Evolutionary conservation across 2,888 invertebrate genomes (phyloP).

Genomic region (Helicoverpa assulta): DNA sequence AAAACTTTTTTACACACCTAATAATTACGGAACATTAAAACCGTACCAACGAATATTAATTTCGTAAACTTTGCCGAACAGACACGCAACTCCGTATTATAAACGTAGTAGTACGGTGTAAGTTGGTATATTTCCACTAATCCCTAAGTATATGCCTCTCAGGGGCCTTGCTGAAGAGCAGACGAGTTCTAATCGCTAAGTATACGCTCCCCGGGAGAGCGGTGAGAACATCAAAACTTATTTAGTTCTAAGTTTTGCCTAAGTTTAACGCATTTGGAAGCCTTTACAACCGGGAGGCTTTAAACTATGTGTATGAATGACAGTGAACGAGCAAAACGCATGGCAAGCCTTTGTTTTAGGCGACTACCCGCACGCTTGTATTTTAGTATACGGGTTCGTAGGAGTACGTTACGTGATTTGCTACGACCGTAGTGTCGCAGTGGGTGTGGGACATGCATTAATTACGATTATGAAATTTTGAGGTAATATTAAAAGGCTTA

Average conservation of each 20-base stretch:
- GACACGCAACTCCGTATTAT: constrained; percentile 1
- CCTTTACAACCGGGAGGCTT: constrained; percentile 36
- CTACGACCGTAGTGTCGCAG: not conserved
- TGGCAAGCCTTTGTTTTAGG: constrained; percentile 25
- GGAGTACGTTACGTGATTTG: not conserved
- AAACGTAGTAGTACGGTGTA: constrained; percentile 1
- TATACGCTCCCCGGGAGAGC: constrained; percentile 49
- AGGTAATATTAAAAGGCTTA: too few relatives aligned
- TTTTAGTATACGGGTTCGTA: not conserved
- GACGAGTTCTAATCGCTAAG: constrained; percentile 51
- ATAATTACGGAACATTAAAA: too few relatives aligned
- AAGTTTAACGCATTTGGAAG: constrained; percentile 47
- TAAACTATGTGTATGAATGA: constrained; percentile 52
- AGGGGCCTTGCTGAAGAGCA: constrained; percentile 34
- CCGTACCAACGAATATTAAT: not conserved
- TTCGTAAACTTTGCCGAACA: not conserved
- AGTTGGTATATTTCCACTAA: constrained; percentile 18
- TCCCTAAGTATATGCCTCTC: constrained; percentile 32
- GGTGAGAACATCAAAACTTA: constrained; percentile 57
- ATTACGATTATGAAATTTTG: not conserved
- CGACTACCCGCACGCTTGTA: not conserved
- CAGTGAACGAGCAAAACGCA: constrained; percentile 26
- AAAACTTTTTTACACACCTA: too few relatives aligned
- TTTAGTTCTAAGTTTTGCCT: constrained; percentile 50
- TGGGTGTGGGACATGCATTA: not conserved